Evolutionary conservation across 1,140 invertebrate species (phyloP), one percentile per base, ranked within the genome.

Genomic region (Catajapyx aquilonaris): DNA sequence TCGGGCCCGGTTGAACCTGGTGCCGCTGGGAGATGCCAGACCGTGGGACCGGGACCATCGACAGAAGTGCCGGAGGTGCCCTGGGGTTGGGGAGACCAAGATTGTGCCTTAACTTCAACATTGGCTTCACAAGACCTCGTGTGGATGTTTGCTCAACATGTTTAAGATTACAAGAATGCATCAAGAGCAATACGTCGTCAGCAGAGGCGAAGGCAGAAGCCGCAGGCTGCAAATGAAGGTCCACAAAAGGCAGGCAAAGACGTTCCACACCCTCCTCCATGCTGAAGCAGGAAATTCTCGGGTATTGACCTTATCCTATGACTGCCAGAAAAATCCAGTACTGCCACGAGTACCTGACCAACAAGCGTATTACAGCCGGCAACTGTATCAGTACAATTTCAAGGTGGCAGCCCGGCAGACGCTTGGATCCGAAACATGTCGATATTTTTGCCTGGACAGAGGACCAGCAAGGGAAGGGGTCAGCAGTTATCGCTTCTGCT

Each of bases 221-320:
- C 5, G 7, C 5, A 4, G 31, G 17, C 11, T 5, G 13, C 21
- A 10, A 5, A 5, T 5, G 7, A 4, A 11, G 31, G 23, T 34
- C 11, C 9, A 37, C 23, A 37, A 31, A 17, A 13, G 13, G 13
- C 5, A 17, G 11, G 5, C 11, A 4, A 37, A 37, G 31, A 20
- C 20, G 5, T 37, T 37, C 16, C 21, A 34, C 21, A 20, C 48
- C n/a, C 31, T 45, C 16, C 19, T 55, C 1, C 44, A 18, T 5
- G 4, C 9, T 16, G 16, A 28, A 9, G 9, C 17, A 31, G 20
- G 31, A 9, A 9, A 5, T 7, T n/a, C n/a, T n/a, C n/a, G 40
- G 11, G 16, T 20, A 11, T 5, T 31, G 5, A 34, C 18, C 23
- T 31, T 37, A 5, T 23, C 23, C 7, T 37, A 7, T 17, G 36